phyloP scores from a whole-genome alignment of 1,140 invertebrate genomes.

The Drosophila teissieri region DNA sequence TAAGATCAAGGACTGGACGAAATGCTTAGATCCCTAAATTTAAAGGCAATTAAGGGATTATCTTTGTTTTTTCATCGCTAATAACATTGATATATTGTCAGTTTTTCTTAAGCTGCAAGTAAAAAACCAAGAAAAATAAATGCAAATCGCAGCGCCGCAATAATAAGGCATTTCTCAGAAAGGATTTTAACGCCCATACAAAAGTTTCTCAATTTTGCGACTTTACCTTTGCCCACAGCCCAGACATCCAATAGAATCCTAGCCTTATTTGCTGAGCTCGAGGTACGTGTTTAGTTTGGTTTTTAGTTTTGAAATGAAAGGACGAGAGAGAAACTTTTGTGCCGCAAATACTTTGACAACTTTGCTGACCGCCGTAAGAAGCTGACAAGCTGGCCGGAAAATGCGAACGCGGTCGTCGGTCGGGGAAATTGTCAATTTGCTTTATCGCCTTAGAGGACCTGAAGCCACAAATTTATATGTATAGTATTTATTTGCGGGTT shows the following conservation, averaged over 20 bases:
- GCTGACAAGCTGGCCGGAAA: conserved; percentile 43
- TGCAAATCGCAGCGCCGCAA: not conserved
- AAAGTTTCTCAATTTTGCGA: conserved; percentile 5
- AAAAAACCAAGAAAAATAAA: not conserved
- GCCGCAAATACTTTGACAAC: conserved; percentile 62
- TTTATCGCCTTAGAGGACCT: conserved; percentile 59
- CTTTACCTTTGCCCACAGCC: conserved; percentile 6
- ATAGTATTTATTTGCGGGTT: conserved; percentile 8
- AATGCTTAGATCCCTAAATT: too few species aligned
- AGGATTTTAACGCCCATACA: conserved; percentile 15
- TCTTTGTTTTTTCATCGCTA: too few species aligned
- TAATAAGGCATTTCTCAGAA: conserved; percentile 26
- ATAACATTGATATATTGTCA: too few species aligned
- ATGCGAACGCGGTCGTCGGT: conserved; percentile 32
- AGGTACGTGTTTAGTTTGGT: conserved; percentile 46
- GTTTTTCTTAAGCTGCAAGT: too few species aligned
- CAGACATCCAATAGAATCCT: conserved; percentile 4
- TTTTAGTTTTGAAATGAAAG: conserved; percentile 65
- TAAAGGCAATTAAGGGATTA: not conserved
- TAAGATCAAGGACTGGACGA: conserved; percentile 13
- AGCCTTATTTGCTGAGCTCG: conserved; percentile 33
- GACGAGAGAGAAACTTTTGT: conserved; percentile 55
- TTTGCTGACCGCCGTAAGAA: conserved; percentile 44
- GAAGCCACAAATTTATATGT: conserved; percentile 1
- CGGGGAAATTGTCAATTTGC: conserved; percentile 68